phyloP scores from a whole-genome alignment of 2,797 vertebrate genomes.

The Neosilurus mollespiculum region DNA sequence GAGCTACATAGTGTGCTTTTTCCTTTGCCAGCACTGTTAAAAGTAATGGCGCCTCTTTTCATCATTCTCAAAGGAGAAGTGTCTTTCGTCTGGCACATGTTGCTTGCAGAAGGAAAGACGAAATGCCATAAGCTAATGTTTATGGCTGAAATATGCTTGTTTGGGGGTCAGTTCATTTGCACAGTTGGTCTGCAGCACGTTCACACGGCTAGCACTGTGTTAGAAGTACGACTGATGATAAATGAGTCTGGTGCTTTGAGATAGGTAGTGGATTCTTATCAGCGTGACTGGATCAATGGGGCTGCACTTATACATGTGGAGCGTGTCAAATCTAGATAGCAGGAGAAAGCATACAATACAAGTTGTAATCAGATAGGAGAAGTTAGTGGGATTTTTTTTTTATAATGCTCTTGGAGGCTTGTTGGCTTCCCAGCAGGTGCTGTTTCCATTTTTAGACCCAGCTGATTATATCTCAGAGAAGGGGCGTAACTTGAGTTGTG shows the following conservation, averaged over 20 bases:
- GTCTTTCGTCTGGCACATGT: conserved; percentile 8
- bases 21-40: conserved; percentile 10
- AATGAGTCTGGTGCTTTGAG: conserved; percentile 14
- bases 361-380: conserved; percentile 34
- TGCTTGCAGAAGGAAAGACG: conserved; percentile 5
- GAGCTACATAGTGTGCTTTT: neutral
- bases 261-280: conserved; percentile 26
- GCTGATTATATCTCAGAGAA: conserved; percentile 26
- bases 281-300: conserved; percentile 3
- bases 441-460: conserved; percentile 10
- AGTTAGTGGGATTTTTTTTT: neutral
- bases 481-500: conserved; percentile 12
- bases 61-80: conserved; percentile 9
- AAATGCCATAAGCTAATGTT: conserved; percentile 1
- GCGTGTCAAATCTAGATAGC: conserved; percentile 21
- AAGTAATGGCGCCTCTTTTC: conserved; percentile 16
- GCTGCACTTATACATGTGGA: conserved; percentile 14
- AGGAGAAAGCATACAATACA: neutral
- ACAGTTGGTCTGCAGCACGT: neutral
- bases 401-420: neutral
- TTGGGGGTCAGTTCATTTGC: neutral
- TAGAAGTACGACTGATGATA: neutral
- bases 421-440: conserved; percentile 15
- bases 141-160: conserved; percentile 36
- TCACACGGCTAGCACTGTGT: neutral